Conservation (phyloP, 2,888 invertebrate genomes). For the Epistrophella euchroma region DNA sequence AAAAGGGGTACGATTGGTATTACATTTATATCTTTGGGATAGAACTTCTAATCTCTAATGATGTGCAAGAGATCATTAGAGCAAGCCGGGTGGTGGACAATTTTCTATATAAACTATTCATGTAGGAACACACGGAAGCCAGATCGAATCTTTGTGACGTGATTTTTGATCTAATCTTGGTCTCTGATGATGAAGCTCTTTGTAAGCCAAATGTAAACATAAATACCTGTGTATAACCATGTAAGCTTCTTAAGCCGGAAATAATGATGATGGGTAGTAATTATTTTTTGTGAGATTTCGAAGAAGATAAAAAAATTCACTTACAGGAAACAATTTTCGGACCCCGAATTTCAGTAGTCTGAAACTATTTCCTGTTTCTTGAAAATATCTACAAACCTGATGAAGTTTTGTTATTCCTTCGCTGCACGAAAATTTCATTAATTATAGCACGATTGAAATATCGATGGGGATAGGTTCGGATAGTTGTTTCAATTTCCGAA, state of each 20-base stretch:
- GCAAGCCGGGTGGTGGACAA: constrained; percentile 45
- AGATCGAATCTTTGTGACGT: constrained; percentile 70
- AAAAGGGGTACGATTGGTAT: constrained; percentile 33
- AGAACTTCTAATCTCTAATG: constrained; percentile 61
- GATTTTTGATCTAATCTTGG: constrained; percentile 65
- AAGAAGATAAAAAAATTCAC: constrained; percentile 17
- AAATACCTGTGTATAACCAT: background rate
- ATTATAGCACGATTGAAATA: constrained; percentile 83
- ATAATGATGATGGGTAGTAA: constrained; percentile 56
- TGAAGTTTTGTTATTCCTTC: constrained; percentile 45
- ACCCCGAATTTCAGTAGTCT: constrained; percentile 10
- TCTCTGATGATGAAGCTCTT: constrained; percentile 34
- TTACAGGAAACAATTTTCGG: constrained; percentile 39
- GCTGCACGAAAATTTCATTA: constrained; percentile 80
- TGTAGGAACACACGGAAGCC: constrained; percentile 57
- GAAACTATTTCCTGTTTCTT: constrained; percentile 57
- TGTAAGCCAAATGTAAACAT: constrained; percentile 46
- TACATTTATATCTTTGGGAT: constrained; percentile 30
- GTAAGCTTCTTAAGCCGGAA: constrained; percentile 59
- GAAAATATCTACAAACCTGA: constrained; percentile 40
- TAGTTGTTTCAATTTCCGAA: constrained; percentile 72
- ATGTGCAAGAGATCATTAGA: constrained; percentile 69
- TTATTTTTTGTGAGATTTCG: constrained; percentile 34
- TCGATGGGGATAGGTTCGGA: constrained; percentile 82
- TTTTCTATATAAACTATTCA: constrained; percentile 29